Conservation (phyloP, 2,888 invertebrate species). For the Zygothrica quintamaculata region DNA sequence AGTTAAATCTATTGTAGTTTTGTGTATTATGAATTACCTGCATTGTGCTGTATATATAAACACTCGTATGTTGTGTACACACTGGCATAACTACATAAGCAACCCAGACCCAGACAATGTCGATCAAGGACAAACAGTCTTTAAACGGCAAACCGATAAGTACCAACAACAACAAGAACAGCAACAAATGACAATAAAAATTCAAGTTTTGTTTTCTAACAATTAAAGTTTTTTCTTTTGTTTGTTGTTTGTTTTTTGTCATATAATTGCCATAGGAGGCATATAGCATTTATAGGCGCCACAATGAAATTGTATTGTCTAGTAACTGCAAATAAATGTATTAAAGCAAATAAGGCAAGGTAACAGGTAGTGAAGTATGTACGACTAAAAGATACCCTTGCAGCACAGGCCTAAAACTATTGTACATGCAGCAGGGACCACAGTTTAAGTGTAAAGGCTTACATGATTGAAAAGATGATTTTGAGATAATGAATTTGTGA, state of each 20-base stretch:
- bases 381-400: constrained; percentile 11
- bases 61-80: too few species aligned
- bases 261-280: constrained; percentile 34
- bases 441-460: too few species aligned
- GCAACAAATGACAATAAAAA: constrained; percentile 2
- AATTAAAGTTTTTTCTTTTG: not conserved
- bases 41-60: not conserved
- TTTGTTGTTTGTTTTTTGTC: constrained; percentile 16
- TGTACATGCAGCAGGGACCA: too few species aligned
- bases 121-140: constrained; percentile 36
- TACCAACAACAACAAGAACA: not conserved
- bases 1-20: too few species aligned
- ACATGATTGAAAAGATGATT: too few species aligned
- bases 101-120: constrained; percentile 37
- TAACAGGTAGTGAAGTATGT: not conserved
- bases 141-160: constrained; percentile 13
- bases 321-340: constrained; percentile 2
- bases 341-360: too few species aligned
- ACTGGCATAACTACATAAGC: constrained; percentile 2
- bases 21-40: too few species aligned
- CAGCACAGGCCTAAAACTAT: too few species aligned
- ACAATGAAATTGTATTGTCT: constrained; percentile 27
- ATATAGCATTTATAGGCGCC: constrained; percentile 12
- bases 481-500: too few species aligned
- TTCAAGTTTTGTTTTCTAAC: not conserved